A percentile compares a stretch with the other conserved stretches of the same genome.
phyloP scores from a whole-genome alignment of 37 sponge, comb jelly and placozoan genomes.

The Eunapius fragilis region DNA sequence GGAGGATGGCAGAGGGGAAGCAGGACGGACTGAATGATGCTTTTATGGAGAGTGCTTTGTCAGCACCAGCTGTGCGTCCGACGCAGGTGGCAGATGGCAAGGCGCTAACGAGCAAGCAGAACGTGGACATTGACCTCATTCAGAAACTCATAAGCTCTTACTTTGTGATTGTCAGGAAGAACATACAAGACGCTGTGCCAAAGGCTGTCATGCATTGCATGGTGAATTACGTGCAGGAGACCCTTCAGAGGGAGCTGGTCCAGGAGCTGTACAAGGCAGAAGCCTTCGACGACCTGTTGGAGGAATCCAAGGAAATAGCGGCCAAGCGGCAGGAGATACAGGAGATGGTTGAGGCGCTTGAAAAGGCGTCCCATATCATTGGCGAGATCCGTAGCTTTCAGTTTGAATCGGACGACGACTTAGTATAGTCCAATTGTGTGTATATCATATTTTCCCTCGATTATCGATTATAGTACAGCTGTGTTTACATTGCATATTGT shows the following conservation, averaged over 20 bases:
- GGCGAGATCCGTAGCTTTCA: slow-evolving; percentile 84
- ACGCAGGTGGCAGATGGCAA: background rate
- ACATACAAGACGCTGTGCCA: slow-evolving; percentile 93
- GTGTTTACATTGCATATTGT: background rate
- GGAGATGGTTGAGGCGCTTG: slow-evolving; percentile 90
- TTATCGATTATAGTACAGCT: background rate
- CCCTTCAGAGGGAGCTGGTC: slow-evolving; percentile 87
- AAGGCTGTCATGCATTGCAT: slow-evolving; percentile 98
- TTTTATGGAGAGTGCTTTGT: background rate
- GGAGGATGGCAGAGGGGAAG: background rate
- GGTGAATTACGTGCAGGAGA: slow-evolving; percentile 89
- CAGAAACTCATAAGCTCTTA: slow-evolving; percentile 91
- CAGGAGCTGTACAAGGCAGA: slow-evolving; percentile 86
- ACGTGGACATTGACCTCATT: slow-evolving; percentile 76
- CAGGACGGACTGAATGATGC: background rate
- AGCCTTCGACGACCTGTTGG: slow-evolving; percentile 79
- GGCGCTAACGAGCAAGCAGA: slow-evolving; percentile 33
- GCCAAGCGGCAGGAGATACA: slow-evolving; percentile 65
- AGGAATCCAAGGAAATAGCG: slow-evolving; percentile 66
- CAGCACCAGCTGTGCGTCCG: background rate
- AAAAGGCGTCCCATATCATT: slow-evolving; percentile 67
- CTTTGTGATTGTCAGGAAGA: slow-evolving; percentile 93
- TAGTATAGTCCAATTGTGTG: background rate
- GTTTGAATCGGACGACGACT: slow-evolving; percentile 58
- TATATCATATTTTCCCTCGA: background rate